These are phyloP conservation scores for Leucophenga montana DNA, from an alignment of 2,888 invertebrate species.

Conservation along the genomic window DNA sequence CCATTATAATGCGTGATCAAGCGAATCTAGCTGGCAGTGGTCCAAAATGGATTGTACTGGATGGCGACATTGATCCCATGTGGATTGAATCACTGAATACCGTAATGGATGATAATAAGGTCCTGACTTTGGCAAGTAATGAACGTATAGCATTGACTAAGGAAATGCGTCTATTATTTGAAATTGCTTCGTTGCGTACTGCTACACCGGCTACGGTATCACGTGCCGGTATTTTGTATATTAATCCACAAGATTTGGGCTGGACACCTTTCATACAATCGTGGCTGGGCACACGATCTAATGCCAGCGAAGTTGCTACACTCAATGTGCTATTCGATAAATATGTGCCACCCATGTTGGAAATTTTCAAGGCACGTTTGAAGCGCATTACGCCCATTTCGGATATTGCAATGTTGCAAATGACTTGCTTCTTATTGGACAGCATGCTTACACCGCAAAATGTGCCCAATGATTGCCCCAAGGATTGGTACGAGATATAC, in stretches of 20 bases:
- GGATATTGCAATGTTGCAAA: slow-evolving; percentile 90
- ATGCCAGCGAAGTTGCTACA: slow-evolving; percentile 84
- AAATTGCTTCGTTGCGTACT: slow-evolving; percentile 90
- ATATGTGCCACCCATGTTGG: slow-evolving; percentile 89
- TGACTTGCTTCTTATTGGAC: slow-evolving; percentile 90
- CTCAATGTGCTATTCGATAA: slow-evolving; percentile 92
- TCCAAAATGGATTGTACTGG: slow-evolving; percentile 95
- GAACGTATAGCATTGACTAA: slow-evolving; percentile 93
- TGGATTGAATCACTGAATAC: slow-evolving; percentile 98
- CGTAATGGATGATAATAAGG: slow-evolving; percentile 97
- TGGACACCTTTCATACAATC: slow-evolving; percentile 94
- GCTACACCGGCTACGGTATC: slow-evolving; percentile 98
- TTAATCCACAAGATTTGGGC: slow-evolving; percentile 94
- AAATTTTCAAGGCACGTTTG: slow-evolving; percentile 80
- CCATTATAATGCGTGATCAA: slow-evolving; percentile 93
- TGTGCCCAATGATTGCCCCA: slow-evolving; percentile 90
- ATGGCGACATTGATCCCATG: slow-evolving; percentile 98
- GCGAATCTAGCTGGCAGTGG: slow-evolving; percentile 89
- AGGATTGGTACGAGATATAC: slow-evolving; percentile 93
- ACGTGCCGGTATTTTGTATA: slow-evolving; percentile 93
- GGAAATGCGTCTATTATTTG: slow-evolving; percentile 92
- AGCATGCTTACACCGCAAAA: slow-evolving; percentile 86
- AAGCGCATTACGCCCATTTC: slow-evolving; percentile 93
- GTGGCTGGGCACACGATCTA: slow-evolving; percentile 86
- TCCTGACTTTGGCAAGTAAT: slow-evolving; percentile 92